Evolutionary conservation across 1,140 invertebrate species (phyloP).

Genomic region (Dolichoris vasculosae): DNA sequence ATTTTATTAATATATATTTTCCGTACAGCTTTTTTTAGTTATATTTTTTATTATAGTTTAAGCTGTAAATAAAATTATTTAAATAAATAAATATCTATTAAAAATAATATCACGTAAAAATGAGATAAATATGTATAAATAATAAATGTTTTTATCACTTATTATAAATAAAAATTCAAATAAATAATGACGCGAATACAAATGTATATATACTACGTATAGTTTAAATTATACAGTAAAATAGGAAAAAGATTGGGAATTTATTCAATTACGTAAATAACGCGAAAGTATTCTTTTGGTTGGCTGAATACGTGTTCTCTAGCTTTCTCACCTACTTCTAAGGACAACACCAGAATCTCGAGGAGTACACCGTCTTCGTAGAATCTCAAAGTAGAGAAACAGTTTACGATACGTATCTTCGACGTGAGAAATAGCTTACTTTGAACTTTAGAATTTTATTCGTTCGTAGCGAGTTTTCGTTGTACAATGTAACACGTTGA

Average conservation of each 20-base stretch:
- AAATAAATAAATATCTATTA: too few relatives aligned
- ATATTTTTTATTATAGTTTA: too few relatives aligned
- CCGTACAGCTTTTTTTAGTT: too few relatives aligned
- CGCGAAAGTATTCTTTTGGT: neutral
- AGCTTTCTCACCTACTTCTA: neutral
- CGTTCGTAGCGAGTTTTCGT: neutral
- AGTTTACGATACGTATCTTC: slow-evolving; percentile 32
- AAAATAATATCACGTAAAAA: too few relatives aligned
- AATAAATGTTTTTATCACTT: too few relatives aligned
- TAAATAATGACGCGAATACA: too few relatives aligned
- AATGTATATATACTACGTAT: too few relatives aligned
- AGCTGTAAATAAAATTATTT: too few relatives aligned
- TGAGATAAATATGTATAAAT: too few relatives aligned
- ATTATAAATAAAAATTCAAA: too few relatives aligned
- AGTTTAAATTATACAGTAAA: neutral
- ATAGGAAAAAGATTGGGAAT: neutral
- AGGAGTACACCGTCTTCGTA: neutral
- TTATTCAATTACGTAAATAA: neutral
- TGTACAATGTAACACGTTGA: neutral
- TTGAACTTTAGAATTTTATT: slow-evolving; percentile 30
- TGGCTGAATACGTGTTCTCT: neutral
- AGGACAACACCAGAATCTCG: neutral
- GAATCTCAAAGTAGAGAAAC: neutral
- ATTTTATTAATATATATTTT: too few relatives aligned
- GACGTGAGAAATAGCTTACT: slow-evolving; percentile 36